Conservation (phyloP, 2,113 vertebrate species). For the Bujurquina vittata region DNA sequence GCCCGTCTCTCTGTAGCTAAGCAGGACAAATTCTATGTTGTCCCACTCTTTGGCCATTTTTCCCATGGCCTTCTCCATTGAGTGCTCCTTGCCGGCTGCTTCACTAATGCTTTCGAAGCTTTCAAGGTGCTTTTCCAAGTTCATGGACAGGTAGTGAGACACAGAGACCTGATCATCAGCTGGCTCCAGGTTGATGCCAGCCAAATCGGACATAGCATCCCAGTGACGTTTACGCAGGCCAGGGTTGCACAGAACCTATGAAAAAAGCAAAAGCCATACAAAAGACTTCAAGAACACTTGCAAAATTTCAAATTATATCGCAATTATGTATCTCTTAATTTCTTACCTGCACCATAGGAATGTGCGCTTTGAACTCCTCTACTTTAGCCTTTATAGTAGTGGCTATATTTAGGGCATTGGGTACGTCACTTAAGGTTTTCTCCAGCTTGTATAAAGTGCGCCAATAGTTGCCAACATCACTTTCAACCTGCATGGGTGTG, state of each 20-base stretch:
- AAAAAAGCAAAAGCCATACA: not conserved
- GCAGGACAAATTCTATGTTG: slow-evolving; percentile 83
- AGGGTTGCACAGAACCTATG: slow-evolving; percentile 86
- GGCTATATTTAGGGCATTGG: slow-evolving; percentile 81
- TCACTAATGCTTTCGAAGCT: slow-evolving; percentile 85
- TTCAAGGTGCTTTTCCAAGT: slow-evolving; percentile 81
- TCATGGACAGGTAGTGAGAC: slow-evolving; percentile 81
- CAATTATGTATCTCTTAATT: not conserved
- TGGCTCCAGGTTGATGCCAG: slow-evolving; percentile 77
- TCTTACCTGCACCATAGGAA: slow-evolving; percentile 85
- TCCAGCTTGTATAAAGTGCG: slow-evolving; percentile 85
- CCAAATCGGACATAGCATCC: slow-evolving; percentile 83
- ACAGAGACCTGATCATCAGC: slow-evolving; percentile 76
- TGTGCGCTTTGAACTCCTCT: slow-evolving; percentile 84
- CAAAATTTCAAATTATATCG: not conserved
- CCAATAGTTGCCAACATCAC: slow-evolving; percentile 84
- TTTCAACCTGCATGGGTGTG: slow-evolving; percentile 72
- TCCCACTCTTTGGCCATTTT: slow-evolving; percentile 87
- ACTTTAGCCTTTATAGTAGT: slow-evolving; percentile 80
- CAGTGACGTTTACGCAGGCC: slow-evolving; percentile 86
- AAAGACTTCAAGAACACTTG: not conserved
- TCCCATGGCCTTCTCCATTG: slow-evolving; percentile 86
- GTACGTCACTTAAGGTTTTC: slow-evolving; percentile 80
- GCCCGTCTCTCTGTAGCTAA: slow-evolving; percentile 85
- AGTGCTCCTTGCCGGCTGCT: slow-evolving; percentile 86